These are phyloP conservation scores for Leucopternis melanops DNA, from an alignment of 2,113 vertebrate genomes.

Conservation along the genomic window DNA sequence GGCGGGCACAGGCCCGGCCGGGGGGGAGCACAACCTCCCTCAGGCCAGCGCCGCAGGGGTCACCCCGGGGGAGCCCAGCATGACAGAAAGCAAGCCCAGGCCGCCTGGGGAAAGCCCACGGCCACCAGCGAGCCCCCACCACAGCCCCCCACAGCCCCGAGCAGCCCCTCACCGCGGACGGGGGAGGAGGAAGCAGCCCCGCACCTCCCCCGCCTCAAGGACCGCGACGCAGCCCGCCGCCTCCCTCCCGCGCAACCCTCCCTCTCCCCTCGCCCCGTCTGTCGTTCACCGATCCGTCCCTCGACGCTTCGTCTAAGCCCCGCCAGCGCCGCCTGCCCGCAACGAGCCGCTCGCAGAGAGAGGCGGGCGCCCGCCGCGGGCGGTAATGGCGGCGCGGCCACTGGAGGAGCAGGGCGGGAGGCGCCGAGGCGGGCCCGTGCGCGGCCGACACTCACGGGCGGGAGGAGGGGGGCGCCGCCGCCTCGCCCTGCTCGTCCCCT, in stretches of 20 bases:
- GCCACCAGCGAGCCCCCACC: neutral
- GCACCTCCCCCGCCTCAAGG: neutral
- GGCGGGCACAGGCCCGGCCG: fast-evolving
- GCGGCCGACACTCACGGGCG: fast-evolving
- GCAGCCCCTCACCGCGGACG: neutral
- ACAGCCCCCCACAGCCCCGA: too few relatives aligned
- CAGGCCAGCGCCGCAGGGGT: neutral
- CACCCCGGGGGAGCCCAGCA: neutral
- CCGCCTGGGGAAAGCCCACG: neutral
- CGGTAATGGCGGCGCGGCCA: neutral
- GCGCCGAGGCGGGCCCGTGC: fast-evolving
- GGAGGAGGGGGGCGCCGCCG: fast-evolving
- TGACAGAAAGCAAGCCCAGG: neutral
- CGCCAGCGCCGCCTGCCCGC: neutral
- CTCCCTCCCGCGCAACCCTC: neutral
- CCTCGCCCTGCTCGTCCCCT: fast-evolving
- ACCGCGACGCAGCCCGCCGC: neutral
- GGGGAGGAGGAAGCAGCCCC: too few relatives aligned
- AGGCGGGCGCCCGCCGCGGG: fast-evolving
- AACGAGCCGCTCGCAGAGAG: fast-evolving
- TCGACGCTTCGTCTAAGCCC: neutral
- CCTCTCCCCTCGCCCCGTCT: neutral
- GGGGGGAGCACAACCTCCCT: too few relatives aligned
- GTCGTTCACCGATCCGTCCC: neutral
- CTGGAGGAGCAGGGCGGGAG: neutral